Conservation (phyloP, 2,797 vertebrate species). For the Rhodeus uyekii region DNA sequence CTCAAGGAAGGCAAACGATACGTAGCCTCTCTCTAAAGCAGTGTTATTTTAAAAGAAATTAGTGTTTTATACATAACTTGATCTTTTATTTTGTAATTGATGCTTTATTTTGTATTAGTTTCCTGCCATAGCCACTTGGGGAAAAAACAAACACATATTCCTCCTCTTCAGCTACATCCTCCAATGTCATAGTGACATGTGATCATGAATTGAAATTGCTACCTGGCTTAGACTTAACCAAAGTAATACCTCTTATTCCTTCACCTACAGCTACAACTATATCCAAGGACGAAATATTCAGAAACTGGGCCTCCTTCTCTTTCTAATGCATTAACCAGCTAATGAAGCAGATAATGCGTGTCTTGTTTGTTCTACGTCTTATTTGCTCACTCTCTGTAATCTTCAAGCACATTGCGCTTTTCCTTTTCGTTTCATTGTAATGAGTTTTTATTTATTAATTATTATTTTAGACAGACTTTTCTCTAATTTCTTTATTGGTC, state of each 20-base stretch:
- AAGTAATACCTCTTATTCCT: slow-evolving; percentile 13
- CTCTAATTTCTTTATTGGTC: slow-evolving; percentile 1
- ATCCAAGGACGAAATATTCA: slow-evolving; percentile 22
- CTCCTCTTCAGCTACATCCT: background rate
- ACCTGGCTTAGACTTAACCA: slow-evolving; percentile 16
- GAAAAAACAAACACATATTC: background rate
- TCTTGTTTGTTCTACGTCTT: slow-evolving; percentile 56
- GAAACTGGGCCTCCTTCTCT: slow-evolving; percentile 34
- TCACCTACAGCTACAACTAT: slow-evolving; percentile 21
- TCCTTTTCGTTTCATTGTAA: slow-evolving; percentile 33
- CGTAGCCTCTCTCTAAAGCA: too few relatives aligned
- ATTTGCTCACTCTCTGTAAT: slow-evolving; percentile 49
- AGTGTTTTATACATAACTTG: background rate
- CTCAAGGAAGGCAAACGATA: background rate
- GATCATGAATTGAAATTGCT: background rate
- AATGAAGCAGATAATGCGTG: slow-evolving; percentile 52
- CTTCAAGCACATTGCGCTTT: slow-evolving; percentile 17
- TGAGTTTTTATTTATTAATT: slow-evolving; percentile 11
- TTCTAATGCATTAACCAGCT: slow-evolving; percentile 46
- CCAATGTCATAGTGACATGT: background rate
- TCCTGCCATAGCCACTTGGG: background rate
- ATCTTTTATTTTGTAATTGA: background rate
- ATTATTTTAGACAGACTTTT: background rate
- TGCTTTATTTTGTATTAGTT: background rate
- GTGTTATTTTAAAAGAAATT: background rate